Evolutionary conservation across 2,888 invertebrate species (phyloP).

Genomic region (Bellardia pandia): DNA sequence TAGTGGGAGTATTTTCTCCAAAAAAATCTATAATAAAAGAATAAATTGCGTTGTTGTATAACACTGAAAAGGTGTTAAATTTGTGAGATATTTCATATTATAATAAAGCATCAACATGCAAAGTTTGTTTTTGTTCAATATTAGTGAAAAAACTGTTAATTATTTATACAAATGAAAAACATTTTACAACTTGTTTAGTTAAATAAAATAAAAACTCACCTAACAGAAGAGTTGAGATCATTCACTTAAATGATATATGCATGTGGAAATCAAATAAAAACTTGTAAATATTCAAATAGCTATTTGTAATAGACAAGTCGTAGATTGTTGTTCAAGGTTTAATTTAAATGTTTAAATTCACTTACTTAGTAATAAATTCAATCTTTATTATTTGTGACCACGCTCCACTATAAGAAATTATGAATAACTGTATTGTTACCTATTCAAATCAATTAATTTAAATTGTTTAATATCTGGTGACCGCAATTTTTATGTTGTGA

Average conservation of each 20-base stretch:
- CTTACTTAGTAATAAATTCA: background rate
- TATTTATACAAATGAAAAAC: conserved; percentile 9
- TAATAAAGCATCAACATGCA: background rate
- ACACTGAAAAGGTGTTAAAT: conserved; percentile 3
- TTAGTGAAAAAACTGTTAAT: conserved; percentile 21
- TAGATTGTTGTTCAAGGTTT: conserved; percentile 35
- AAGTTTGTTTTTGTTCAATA: conserved; percentile 7
- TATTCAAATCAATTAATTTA: no score
- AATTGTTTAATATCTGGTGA: no score
- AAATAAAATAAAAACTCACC: conserved; percentile 10
- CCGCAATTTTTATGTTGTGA: background rate
- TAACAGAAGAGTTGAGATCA: conserved; percentile 37
- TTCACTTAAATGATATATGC: background rate
- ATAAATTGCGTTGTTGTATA: conserved; percentile 31
- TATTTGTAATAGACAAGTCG: conserved; percentile 9
- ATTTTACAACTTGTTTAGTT: conserved; percentile 10
- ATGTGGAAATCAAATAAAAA: conserved; percentile 18
- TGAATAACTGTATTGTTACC: background rate
- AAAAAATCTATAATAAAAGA: conserved; percentile 16
- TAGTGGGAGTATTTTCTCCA: background rate
- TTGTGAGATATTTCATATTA: background rate
- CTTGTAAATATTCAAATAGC: conserved; percentile 34
- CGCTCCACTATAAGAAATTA: background rate
- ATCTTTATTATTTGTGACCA: no score
- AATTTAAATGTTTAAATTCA: conserved; percentile 16